Evolutionary conservation across 2,113 vertebrate genomes (phyloP), one percentile per base, ranked within the genome.

Genomic region (Nothobranchius kuhntae): DNA sequence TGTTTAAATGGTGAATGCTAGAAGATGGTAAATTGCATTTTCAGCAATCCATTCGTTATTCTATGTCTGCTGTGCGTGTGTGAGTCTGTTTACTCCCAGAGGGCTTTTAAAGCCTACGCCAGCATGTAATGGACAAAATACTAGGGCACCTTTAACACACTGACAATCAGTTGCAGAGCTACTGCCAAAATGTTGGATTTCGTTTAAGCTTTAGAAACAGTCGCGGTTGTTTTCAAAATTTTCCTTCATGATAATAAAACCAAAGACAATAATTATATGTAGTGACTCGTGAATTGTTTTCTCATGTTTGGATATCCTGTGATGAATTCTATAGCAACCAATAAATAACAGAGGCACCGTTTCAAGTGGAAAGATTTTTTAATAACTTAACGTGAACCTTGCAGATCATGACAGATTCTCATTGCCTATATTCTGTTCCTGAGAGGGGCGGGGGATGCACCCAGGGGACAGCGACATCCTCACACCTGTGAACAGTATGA

Each of bases 401-500:
- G 51, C 57, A 71, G 42, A 68, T 79, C 61, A 73, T 74, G 71
- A 38, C 73, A 45, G 46, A 73, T 78, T 81, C 75, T 78, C 70
- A 79, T 87, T 82, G 77, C 24, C 30, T 44, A 80, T 80, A 21
- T 21, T 21, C 21, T 21, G 21, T 21, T 21, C 21, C 21, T 21
- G 21, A 61, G 74, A 14, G 68, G 61, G 71, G 3, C 4, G 38
- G 38, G 38, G 38, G 38, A 30, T 30, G 75, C 65, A 47, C 75
- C 78, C 66, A 3, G 60, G 85, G 88, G 85, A 84, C 52, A 24
- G 48, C 21, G 15, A n/a, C 44, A 61, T 75, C 76, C 60, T 44
- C 9, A 65, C 71, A 53, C 65, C 73, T 66, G 55, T 76, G 56
- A 88, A 89, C 86, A 80, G 81, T 85, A 86, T 80, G 75, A 81